Conservation (phyloP, 1,140 invertebrate species). For the Tetramorium alpestre region DNA sequence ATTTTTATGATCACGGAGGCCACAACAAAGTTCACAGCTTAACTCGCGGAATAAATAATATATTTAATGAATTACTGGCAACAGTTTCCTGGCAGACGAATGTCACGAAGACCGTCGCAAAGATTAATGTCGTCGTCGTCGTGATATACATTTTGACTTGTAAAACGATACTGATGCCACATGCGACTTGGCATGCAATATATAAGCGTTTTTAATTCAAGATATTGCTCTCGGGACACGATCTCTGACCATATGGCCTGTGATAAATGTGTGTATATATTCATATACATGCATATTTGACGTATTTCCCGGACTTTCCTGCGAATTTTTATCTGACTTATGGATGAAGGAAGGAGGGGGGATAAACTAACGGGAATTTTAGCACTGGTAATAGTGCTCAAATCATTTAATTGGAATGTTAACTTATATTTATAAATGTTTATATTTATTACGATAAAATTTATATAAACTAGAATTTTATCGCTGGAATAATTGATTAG, state of each 20-base stretch:
- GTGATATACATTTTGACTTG: constrained; percentile 27
- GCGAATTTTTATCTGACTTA: background rate
- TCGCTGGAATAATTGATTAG: background rate
- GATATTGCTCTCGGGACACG: background rate
- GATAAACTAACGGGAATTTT: background rate
- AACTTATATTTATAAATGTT: background rate
- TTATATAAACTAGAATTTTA: background rate
- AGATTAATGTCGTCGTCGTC: background rate
- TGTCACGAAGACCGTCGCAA: background rate
- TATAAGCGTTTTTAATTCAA: constrained; percentile 18
- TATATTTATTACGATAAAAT: background rate
- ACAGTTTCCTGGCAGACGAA: background rate
- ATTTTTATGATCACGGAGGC: background rate
- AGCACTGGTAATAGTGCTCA: background rate
- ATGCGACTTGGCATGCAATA: background rate
- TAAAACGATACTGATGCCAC: constrained; percentile 12
- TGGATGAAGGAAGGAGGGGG: background rate
- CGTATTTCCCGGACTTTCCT: background rate
- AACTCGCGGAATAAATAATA: constrained; percentile 3
- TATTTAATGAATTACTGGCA: constrained; percentile 27
- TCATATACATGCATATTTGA: background rate
- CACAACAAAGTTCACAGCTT: background rate
- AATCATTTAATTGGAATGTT: background rate
- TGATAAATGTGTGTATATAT: background rate
- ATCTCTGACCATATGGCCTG: constrained; percentile 10